phyloP scores from a whole-genome alignment of 2,888 invertebrate species.

The Morpho deidamia region DNA sequence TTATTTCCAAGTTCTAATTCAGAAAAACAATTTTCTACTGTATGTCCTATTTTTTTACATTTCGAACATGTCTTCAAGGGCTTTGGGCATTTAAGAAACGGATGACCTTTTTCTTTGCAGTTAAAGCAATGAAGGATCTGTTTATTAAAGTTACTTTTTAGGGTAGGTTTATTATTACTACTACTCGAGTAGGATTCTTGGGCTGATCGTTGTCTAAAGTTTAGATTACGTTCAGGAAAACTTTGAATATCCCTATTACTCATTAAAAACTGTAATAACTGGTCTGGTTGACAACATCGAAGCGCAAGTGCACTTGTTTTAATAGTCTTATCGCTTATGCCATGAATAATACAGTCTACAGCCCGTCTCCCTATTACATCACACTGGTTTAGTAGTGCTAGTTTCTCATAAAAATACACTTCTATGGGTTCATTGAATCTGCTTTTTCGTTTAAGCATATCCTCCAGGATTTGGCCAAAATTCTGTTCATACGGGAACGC shows the following conservation, averaged over 20 bases:
- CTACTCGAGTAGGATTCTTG: no score
- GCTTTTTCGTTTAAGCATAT: slow-evolving; percentile 16
- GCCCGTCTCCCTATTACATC: slow-evolving; percentile 23
- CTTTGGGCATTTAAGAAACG: not conserved
- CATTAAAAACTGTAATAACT: no score
- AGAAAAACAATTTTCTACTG: no score
- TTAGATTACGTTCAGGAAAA: no score
- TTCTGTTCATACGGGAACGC: no score
- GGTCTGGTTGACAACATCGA: slow-evolving; percentile 18
- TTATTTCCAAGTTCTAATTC: no score
- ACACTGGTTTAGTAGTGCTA: slow-evolving; percentile 19
- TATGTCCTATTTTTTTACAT: no score
- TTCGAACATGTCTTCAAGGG: no score
- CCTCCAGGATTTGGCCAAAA: slow-evolving; percentile 16
- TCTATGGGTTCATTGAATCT: slow-evolving; percentile 22
- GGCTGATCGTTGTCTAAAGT: no score
- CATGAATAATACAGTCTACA: slow-evolving; percentile 28
- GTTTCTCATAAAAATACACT: slow-evolving; percentile 24
- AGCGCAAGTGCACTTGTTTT: slow-evolving; percentile 23
- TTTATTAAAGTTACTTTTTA: not conserved
- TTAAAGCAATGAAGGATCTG: slow-evolving; percentile 1
- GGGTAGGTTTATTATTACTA: no score
- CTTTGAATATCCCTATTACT: no score
- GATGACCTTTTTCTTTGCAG: slow-evolving; percentile 5
- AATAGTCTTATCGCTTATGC: slow-evolving; percentile 23